A percentile compares a stretch with the other conserved stretches of the same genome.
These are phyloP conservation scores for Bradypodion ventrale DNA, from an alignment of 2,797 vertebrate genomes.

Conservation along the genomic window DNA sequence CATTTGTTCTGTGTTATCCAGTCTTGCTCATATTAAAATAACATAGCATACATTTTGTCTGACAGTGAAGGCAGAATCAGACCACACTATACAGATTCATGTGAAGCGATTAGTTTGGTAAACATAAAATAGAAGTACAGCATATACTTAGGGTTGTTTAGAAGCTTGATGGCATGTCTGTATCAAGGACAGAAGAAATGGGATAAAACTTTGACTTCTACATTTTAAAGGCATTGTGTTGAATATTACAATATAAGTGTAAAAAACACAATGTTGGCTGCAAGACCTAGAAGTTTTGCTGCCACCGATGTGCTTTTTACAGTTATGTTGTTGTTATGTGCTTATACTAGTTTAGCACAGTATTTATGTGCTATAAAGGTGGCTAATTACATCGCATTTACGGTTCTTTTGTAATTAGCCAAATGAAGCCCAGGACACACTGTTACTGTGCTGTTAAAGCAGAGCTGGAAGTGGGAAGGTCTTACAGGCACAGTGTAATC, in stretches of 20 bases:
- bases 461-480: too few species aligned
- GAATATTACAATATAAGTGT: neutral
- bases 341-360: too few species aligned
- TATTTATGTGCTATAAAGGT: too few species aligned
- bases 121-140: neutral
- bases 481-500: too few species aligned
- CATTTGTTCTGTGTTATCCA: constrained; percentile 16
- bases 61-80: neutral
- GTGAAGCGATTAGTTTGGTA: neutral
- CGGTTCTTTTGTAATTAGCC: neutral
- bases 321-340: too few species aligned
- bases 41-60: constrained; percentile 4
- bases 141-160: neutral
- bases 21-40: constrained; percentile 8
- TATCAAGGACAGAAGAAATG: neutral
- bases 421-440: neutral
- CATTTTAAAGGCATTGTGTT: neutral
- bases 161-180: too few species aligned
- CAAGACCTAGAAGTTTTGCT: too few species aligned
- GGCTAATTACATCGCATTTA: neutral
- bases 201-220: neutral
- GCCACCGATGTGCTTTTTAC: too few species aligned
- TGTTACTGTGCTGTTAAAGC: too few species aligned
- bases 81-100: neutral
- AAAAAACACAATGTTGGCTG: neutral